Conservation (phyloP, 1,140 invertebrate species). For the Macrocentrus cingulum region DNA sequence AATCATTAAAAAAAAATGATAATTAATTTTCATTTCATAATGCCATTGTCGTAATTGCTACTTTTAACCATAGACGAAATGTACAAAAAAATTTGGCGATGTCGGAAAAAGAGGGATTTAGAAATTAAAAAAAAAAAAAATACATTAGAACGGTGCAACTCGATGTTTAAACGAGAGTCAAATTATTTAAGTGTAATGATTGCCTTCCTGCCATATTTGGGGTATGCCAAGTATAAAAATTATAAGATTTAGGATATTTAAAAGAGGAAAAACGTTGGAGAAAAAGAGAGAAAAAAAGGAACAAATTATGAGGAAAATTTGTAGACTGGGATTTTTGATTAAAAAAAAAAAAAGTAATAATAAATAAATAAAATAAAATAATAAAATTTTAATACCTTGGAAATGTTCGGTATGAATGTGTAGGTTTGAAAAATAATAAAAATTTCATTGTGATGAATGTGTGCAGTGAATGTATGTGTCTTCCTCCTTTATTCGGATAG, state of each 20-base stretch:
- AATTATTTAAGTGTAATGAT: slow-evolving; percentile 58
- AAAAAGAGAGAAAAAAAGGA: slow-evolving; percentile 42
- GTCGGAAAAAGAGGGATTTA: slow-evolving; percentile 25
- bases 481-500: slow-evolving; percentile 29
- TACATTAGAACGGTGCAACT: slow-evolving; percentile 19
- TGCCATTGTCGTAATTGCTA: slow-evolving; percentile 13
- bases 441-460: slow-evolving; percentile 22
- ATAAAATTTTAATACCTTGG: slow-evolving; percentile 30
- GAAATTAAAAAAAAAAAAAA: slow-evolving; percentile 14
- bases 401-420: slow-evolving; percentile 28
- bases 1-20: neutral
- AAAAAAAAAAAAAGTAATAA: slow-evolving; percentile 42
- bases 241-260: slow-evolving; percentile 58
- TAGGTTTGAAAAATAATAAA: slow-evolving; percentile 7
- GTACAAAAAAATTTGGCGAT: slow-evolving; percentile 31
- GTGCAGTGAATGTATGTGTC: slow-evolving; percentile 13
- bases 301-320: slow-evolving; percentile 39
- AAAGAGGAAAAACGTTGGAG: too few relatives aligned
- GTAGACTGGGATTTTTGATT: slow-evolving; percentile 30
- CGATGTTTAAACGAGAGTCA: slow-evolving; percentile 35
- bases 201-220: slow-evolving; percentile 62
- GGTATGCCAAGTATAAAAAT: slow-evolving; percentile 62
- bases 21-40: slow-evolving; percentile 25
- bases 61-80: slow-evolving; percentile 19
- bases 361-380: slow-evolving; percentile 38